Base-by-base conservation (phyloP, 2,113 vertebrate genomes). In the Laticauda laticaudata region DNA sequence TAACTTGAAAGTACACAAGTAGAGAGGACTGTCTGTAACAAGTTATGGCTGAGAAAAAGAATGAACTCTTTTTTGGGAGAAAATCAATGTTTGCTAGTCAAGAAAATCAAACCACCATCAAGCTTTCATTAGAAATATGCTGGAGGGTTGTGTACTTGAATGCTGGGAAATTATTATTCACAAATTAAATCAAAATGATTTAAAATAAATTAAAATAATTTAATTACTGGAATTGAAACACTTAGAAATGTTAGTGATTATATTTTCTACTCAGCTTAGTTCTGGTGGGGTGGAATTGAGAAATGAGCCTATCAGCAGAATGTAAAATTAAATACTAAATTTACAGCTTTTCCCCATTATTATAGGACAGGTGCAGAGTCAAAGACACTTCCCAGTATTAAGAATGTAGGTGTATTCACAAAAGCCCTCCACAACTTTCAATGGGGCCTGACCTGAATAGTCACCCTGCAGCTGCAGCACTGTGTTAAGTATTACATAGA, bases 281-380 rank as follows among this genome's bases (percentile, higher is more conserved):
- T 69, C n/a, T 54, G 56, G 43, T 87, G 26, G 55, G 8, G 15
- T 61, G 18, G n/a, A 64, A 45, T 48, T 92, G 26, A 92, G 18
- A 43, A 43, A 64, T 92, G 61, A 81, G 86, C 8, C 59, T 61
- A 29, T 61, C 24, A 61, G 55, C 86, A 86, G 88, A 86, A 87
- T 53, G n/a, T 3, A 39, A 91, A 87, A 92, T 93, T 95, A 56
- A 87, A 5, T 90, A 53, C 90, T 89, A 34, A 12, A 86, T 7
- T 29, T 93, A 89, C 90, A 18, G 12, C 93, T 94, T 69, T 90
- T 93, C 69, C 23, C 88, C 57, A 93, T 26, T n/a, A 24, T 39
- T 94, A 87, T 89, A 26, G n/a, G 55, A 48, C 88, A 93, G 92
- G 89, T 90, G 59, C 93, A 95, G 4, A 15, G 91, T 90, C 69